Conservation (phyloP, 2,797 vertebrate genomes). For the Enteromius unitaeniatus region DNA sequence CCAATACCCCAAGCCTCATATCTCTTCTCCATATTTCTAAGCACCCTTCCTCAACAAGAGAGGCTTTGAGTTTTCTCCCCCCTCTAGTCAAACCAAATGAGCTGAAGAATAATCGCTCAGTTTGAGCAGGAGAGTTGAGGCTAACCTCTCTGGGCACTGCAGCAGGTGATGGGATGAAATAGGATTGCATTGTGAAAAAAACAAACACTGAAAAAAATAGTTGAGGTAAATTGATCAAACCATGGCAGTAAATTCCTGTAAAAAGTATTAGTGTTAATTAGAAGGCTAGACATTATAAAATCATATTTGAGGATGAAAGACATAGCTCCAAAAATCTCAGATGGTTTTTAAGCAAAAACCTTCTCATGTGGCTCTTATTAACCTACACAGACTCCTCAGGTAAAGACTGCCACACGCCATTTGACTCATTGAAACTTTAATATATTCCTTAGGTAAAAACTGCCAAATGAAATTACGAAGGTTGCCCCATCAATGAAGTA, state of each 20-base stretch:
- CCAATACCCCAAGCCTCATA: constrained; percentile 39
- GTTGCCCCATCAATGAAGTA: constrained; percentile 6
- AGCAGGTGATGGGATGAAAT: constrained; percentile 43
- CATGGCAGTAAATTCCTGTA: background rate
- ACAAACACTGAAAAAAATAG: background rate
- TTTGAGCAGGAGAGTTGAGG: constrained; percentile 34
- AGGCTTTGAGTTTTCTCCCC: constrained; percentile 39
- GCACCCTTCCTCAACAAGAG: constrained; percentile 56
- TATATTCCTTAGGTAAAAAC: constrained; percentile 35
- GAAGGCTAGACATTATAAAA: background rate
- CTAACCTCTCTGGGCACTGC: constrained; percentile 40
- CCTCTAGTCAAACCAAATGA: constrained; percentile 48
- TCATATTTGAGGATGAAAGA: background rate
- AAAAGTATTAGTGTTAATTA: background rate
- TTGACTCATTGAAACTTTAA: constrained; percentile 27
- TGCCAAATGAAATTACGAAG: constrained; percentile 31
- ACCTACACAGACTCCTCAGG: constrained; percentile 5
- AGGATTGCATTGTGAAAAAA: constrained; percentile 18
- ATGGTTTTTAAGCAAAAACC: constrained; percentile 14
- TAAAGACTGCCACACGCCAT: constrained; percentile 32
- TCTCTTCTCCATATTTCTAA: constrained; percentile 49
- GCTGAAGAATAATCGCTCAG: constrained; percentile 55
- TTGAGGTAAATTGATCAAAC: background rate
- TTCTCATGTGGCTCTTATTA: constrained; percentile 21
- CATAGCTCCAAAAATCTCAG: background rate